These are phyloP conservation scores for Platyura marginata DNA, from an alignment of 1,140 invertebrate species.

Conservation along the genomic window DNA sequence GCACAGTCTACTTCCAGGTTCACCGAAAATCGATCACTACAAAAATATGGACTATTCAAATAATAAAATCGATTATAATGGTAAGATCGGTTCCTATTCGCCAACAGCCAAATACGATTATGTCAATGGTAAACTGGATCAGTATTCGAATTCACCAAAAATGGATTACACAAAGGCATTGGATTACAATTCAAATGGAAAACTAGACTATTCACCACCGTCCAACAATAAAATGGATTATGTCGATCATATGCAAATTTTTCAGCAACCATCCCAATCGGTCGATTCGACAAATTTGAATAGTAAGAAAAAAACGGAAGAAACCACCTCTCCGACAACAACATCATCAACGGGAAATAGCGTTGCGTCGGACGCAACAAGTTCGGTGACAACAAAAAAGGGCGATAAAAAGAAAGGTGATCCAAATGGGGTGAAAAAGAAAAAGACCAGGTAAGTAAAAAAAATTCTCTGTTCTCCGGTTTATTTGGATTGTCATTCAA, in stretches of 20 bases:
- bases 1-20: constrained; percentile 20
- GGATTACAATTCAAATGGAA: constrained; percentile 18
- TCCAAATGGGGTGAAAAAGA: constrained; percentile 79
- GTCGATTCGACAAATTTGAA: neutral
- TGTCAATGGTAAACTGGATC: constrained; percentile 7
- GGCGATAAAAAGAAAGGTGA: constrained; percentile 71
- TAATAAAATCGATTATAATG: constrained; percentile 15
- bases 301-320: constrained; percentile 1
- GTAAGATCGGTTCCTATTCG: constrained; percentile 22
- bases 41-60: constrained; percentile 11
- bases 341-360: neutral
- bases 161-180: constrained; percentile 11
- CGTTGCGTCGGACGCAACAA: constrained; percentile 1
- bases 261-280: neutral
- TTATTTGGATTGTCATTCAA: too few species aligned
- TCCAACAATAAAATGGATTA: constrained; percentile 10
- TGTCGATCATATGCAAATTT: constrained; percentile 2
- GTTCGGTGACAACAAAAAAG: constrained; percentile 24
- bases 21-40: constrained; percentile 13
- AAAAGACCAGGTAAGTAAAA: constrained; percentile 78
- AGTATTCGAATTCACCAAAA: constrained; percentile 3
- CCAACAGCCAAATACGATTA: constrained; percentile 20
- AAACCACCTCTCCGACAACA: neutral
- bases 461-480: too few species aligned
- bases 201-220: constrained; percentile 19